These are phyloP conservation scores for Drosophila prolongata DNA, from an alignment of 2,888 invertebrate genomes.

Conservation along the genomic window DNA sequence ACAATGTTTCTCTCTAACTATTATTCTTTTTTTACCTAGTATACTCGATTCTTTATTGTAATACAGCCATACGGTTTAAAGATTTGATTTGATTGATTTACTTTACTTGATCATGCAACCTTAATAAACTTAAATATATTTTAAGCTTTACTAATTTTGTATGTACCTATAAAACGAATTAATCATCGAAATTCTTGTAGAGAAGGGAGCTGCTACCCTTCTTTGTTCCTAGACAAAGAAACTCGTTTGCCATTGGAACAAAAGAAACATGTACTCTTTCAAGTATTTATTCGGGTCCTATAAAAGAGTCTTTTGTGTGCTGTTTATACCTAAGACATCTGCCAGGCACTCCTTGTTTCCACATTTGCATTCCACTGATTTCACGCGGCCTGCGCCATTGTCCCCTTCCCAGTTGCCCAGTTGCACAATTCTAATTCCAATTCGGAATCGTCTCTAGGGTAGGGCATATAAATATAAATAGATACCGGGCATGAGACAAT, in stretches of 20 bases:
- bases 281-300: background rate
- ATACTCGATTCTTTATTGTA: too few relatives aligned
- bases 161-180: too few relatives aligned
- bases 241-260: constrained; percentile 4
- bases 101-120: too few relatives aligned
- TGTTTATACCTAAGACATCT: background rate
- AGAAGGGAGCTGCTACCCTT: background rate
- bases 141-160: too few relatives aligned
- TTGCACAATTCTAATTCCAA: constrained; percentile 46
- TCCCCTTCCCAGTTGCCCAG: constrained; percentile 17
- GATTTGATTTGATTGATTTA: too few relatives aligned
- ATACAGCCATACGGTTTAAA: too few relatives aligned
- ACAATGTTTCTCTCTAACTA: too few relatives aligned
- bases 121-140: too few relatives aligned
- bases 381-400: constrained; percentile 7
- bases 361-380: constrained; percentile 23
- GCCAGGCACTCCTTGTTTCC: constrained; percentile 15
- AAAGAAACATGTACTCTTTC: background rate
- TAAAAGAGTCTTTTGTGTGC: background rate
- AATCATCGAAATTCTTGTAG: too few relatives aligned
- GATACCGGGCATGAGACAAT: constrained; percentile 37
- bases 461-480: constrained; percentile 58
- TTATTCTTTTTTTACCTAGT: too few relatives aligned
- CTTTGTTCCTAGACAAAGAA: constrained; percentile 20
- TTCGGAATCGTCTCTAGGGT: constrained; percentile 53